Base-by-base conservation (phyloP, 2,797 vertebrate genomes). In the Mus minutoides region DNA sequence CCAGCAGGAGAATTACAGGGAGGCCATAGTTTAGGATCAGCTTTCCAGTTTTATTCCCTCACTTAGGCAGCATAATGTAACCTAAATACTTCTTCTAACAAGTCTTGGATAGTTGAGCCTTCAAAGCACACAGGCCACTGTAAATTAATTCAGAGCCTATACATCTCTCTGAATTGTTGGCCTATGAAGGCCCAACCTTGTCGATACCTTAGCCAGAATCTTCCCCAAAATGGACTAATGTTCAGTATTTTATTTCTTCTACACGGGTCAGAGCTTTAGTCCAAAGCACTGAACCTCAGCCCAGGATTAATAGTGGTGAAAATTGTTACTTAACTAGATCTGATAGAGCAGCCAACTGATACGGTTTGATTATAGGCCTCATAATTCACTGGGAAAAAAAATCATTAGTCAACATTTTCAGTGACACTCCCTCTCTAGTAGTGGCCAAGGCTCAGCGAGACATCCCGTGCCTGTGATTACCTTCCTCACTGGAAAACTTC, bases 341-440 rank as follows among this genome's bases (percentile, higher is more conserved):
- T 89, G 85, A 97, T 95, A 78, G 93, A 96, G 89, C 94, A 49
- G 2, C 0, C 8, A 0, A 88, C 93, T 93, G 85, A 96, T 84
- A 96, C 76, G 17, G 7, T n/a, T 64, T 97, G 77, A 90, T 97
- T 97, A 96, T n/a, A 56, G 90, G 43, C 76, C 88, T 96, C 94
- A 96, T 90, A 95, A 97, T 97, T 96, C 96, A 71, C 87, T 97
- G 58, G 95, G 96, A 97, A 97, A 97, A 97, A 97, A 96, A 95
- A 95, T 97, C 83, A 96, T 91, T 97, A 97, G 62, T 95, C 96
- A 97, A 96, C 16, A 90, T 97, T 97, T 97, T 97, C 56, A 91
- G 83, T 76, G 37, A 95, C 16, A 95, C 19, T 89, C 40, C 37
- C 29, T 98, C 92, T 76, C 88, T 96, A 86, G 77, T 92, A 67